Evolutionary conservation across 2,888 invertebrate species (phyloP), one percentile per base, ranked within the genome.

Genomic region (Papilio protenor): DNA sequence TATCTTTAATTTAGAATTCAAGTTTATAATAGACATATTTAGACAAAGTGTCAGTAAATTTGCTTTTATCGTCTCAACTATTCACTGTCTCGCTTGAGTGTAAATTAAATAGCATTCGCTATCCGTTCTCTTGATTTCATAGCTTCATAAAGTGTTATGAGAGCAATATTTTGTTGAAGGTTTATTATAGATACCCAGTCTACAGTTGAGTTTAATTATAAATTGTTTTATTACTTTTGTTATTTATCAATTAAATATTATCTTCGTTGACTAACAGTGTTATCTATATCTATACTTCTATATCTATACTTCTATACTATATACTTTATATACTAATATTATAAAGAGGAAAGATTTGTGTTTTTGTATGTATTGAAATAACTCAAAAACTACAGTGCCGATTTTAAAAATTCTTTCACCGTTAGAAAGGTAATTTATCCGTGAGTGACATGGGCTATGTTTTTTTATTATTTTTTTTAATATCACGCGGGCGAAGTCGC

Each of bases 41-140:
- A 69, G 45, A 69, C 40, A 40, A 45, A 66, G n/a, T 21, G 66
- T 45, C 66, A 69, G 45, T 69, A 69, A 69, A 69, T 66, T 49
- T 64, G n/a, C 18, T 64, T 64, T 74, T 33, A 74, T 74, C 47
- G 47, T 49, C 18, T 64, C 61, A 61, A 61, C 61, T 47, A 49
- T 14, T 64, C 49, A 74, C 72, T 55, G 74, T 49, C 64, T 61
- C 47, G 47, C 47, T 74, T 27, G 18, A 73, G 40, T 16, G 61
- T 61, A 61, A 73, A 73, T 73, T 73, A 45, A 59, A 73, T 8
- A 69, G 57, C 61, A 18, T 27, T 57, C 21, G 59, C 59, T 59
- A 47, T 61, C 59, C 59, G 61, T 73, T 73, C 16, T 73, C 73
- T 59, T 61, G 73, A 73, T 73, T 73, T 73, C 59, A 73, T 73